A percentile compares a stretch with the other conserved stretches of the same genome.
Evolutionary conservation across 2,888 invertebrate species (phyloP).

Genomic region (Heliothis peltigera): DNA sequence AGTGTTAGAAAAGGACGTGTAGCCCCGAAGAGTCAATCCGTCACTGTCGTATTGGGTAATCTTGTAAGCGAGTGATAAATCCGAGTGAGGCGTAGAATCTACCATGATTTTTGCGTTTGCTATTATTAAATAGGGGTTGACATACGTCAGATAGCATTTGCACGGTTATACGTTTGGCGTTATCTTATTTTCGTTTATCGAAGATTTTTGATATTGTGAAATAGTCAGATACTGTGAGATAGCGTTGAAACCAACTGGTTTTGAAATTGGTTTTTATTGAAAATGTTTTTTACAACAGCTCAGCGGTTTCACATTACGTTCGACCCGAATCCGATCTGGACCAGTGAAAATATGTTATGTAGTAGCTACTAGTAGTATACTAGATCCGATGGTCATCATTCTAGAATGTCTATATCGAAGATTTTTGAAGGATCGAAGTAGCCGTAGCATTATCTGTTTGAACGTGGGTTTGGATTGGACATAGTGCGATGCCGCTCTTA

Average conservation of each 20-base stretch:
- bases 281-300: no score
- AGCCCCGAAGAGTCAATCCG: constrained; percentile 81
- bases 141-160: constrained; percentile 67
- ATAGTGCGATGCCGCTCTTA: no score
- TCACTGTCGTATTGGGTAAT: constrained; percentile 88
- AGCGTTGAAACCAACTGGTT: not conserved
- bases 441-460: no score
- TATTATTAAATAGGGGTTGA: constrained; percentile 78
- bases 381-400: no score
- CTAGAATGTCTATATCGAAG: no score
- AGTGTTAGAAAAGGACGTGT: constrained; percentile 68
- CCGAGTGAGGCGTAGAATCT: constrained; percentile 75
- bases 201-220: not conserved
- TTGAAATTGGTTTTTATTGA: not conserved
- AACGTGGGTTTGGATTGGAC: no score
- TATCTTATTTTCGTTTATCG: constrained; percentile 26
- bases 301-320: no score
- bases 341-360: no score
- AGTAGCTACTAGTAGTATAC: no score
- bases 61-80: constrained; percentile 87
- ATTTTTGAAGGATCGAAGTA: no score
- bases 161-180: constrained; percentile 32
- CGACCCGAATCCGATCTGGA: no score
- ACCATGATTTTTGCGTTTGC: constrained; percentile 81
- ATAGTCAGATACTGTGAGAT: not conserved